These are phyloP conservation scores for Procambarus virginalis DNA, from an alignment of 1,140 invertebrate genomes.

Conservation along the genomic window DNA sequence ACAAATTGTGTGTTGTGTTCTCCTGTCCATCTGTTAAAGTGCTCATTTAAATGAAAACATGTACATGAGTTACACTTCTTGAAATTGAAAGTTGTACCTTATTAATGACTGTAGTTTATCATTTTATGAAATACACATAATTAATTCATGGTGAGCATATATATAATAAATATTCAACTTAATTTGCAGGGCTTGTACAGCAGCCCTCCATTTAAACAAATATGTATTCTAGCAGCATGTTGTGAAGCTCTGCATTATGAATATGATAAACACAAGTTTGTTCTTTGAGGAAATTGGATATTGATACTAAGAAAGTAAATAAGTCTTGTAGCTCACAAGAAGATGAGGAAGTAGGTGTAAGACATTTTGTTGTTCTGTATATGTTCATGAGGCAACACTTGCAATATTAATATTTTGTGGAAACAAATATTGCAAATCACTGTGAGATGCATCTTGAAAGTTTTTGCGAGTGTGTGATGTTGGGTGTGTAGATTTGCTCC, in stretches of 20 bases:
- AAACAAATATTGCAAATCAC: slow-evolving; percentile 19
- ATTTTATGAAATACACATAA: neutral
- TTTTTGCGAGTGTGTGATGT: slow-evolving; percentile 6
- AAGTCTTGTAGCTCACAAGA: neutral
- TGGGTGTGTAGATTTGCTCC: slow-evolving; percentile 29
- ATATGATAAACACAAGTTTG: slow-evolving; percentile 30
- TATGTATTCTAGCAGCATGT: neutral
- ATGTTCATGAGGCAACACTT: slow-evolving; percentile 23
- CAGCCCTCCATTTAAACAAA: neutral
- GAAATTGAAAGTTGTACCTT: neutral
- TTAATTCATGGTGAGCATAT: slow-evolving; percentile 7
- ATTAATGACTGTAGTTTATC: neutral
- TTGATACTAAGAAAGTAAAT: slow-evolving; percentile 25
- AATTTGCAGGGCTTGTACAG: neutral
- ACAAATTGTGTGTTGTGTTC: neutral
- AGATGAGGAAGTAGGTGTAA: slow-evolving; percentile 8
- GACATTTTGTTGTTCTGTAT: slow-evolving; percentile 17
- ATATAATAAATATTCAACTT: neutral
- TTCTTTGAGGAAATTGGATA: slow-evolving; percentile 8
- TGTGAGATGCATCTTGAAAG: slow-evolving; percentile 14
- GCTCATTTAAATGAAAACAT: too few relatives aligned
- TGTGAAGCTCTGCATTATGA: slow-evolving; percentile 13
- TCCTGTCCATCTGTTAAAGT: too few relatives aligned
- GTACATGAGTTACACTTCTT: neutral
- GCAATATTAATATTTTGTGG: neutral